These are phyloP conservation scores for Porites divaricata DNA, from an alignment of 92 coral and sea anemone genomes.

Conservation along the genomic window DNA sequence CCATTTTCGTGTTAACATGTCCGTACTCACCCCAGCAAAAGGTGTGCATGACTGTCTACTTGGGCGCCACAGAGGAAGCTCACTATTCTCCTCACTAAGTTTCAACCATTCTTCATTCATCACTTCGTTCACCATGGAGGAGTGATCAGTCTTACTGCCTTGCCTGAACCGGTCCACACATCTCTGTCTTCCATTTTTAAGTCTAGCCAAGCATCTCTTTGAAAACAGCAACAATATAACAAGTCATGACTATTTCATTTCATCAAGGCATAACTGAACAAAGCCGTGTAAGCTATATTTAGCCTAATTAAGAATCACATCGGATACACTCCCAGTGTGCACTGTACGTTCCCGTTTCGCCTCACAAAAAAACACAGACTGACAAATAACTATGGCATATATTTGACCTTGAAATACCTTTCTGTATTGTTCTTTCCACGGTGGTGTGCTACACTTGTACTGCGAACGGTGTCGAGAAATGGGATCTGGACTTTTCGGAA, in stretches of 20 bases:
- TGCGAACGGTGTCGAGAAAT: constrained; percentile 81
- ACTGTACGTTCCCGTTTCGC: not conserved
- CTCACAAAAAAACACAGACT: not conserved
- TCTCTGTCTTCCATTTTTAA: constrained; percentile 74
- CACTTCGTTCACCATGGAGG: constrained; percentile 73
- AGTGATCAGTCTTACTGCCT: not conserved
- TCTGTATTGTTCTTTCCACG: constrained; percentile 98
- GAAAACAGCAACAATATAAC: not conserved
- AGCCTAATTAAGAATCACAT: too few species aligned
- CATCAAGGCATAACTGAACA: too few species aligned
- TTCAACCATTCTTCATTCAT: constrained; percentile 85
- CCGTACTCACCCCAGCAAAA: constrained; percentile 55
- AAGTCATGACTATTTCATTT: too few species aligned
- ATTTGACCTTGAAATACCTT: constrained; percentile 69
- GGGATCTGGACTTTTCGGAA: constrained; percentile 78
- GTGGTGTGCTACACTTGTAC: constrained; percentile 95
- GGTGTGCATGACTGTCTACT: constrained; percentile 70
- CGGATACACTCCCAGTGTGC: not conserved
- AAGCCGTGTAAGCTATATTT: too few species aligned
- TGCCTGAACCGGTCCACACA: constrained; percentile 72
- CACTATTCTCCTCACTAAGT: constrained; percentile 65
- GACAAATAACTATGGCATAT: not conserved
- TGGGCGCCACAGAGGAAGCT: constrained; percentile 72
- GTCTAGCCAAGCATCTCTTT: constrained; percentile 82
- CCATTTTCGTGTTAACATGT: too few species aligned